phyloP scores from a whole-genome alignment of 2,113 vertebrate genomes.

The Xenus cinereus region DNA sequence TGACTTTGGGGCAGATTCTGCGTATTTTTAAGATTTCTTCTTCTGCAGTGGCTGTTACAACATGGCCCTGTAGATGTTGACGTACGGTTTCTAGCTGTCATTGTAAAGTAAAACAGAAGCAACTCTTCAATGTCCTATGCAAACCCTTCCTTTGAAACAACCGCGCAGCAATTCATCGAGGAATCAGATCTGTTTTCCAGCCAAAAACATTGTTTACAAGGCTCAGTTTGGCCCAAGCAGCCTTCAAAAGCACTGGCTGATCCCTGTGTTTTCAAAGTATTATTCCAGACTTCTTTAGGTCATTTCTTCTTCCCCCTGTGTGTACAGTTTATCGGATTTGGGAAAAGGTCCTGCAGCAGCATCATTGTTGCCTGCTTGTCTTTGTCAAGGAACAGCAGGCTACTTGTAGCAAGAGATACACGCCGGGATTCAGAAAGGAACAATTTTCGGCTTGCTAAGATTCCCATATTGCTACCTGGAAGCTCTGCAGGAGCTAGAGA shows the following conservation, averaged over 20 bases:
- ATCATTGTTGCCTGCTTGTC: not conserved
- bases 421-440: not conserved
- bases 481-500: conserved; percentile 12
- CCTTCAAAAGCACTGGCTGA: not conserved
- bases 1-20: not conserved
- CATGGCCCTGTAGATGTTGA: not conserved
- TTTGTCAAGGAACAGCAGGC: not conserved
- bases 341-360: not conserved
- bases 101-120: not conserved
- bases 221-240: not conserved
- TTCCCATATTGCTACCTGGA: not conserved
- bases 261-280: not conserved
- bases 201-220: not conserved
- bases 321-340: not conserved
- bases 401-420: not conserved
- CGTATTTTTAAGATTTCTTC: not conserved
- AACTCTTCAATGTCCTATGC: not conserved
- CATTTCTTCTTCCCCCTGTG: not conserved
- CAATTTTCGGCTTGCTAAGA: conserved; percentile 33
- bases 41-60: not conserved
- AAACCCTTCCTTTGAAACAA: not conserved
- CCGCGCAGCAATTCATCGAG: not conserved
- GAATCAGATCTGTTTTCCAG: not conserved
- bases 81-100: not conserved
- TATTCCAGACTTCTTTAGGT: not conserved